Evolutionary conservation across 2,797 vertebrate genomes (phyloP), one percentile per base, ranked within the genome.

Genomic region (Cyclura pinguis): DNA sequence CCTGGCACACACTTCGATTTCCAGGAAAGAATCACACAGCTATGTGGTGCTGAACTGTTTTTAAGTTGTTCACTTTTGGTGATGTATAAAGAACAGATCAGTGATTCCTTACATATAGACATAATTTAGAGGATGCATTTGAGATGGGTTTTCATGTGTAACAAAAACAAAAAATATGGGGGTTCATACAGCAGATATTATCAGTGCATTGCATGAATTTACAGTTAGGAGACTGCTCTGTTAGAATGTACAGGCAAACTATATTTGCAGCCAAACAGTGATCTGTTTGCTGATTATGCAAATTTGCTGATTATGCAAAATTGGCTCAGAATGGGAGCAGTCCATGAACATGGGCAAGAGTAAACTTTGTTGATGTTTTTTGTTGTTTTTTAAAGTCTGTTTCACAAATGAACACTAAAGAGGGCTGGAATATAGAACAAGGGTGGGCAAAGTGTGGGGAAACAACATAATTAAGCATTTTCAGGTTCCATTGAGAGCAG

Each of bases 301-400:
- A 93, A 93, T 95, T 94, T 55, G 27, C 62, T 83, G 32, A 84
- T 91, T 67, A 89, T 92, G 73, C 52, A 88, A 42, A 47, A 88
- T 59, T 88, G 52, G 35, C 57, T 83, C 67, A 74, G 42, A 80
- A 27, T 87, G 18, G 22, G 84, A 85, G 9, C 47, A 73, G 35
- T 57, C 74, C 59, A 50, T 74, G 52, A 73, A 27, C n/a, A 88
- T 74, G 8, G 52, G 16, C 57, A 18, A 38, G 35, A 29, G 18
- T 14, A 18, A 12, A 47, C 47, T 74, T 47, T 47, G 42, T 47
- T 47, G 42, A 3, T 47, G 42, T 47, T 47, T 47, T 47, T 47
- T 47, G 42, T 47, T 47, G 42, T 47, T 12, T 74, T 32, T 22
- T 7, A 18, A 8, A 64, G 9, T 87, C 3, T 55, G n/a, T 88